phyloP scores from a whole-genome alignment of 2,797 vertebrate genomes.

The Leuciscus waleckii region DNA sequence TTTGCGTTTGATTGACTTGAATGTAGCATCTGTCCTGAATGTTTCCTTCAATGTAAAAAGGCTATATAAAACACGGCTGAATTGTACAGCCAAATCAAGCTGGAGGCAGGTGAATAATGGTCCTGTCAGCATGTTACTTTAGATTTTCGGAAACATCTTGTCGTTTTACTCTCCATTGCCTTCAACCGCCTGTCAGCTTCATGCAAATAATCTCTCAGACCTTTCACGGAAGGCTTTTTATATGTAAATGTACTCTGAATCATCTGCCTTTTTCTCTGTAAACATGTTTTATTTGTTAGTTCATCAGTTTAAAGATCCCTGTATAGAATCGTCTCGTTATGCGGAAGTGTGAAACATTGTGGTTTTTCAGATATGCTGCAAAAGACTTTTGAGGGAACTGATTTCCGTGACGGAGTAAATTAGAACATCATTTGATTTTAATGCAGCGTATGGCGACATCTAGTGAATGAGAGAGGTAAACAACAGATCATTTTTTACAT shows the following conservation, averaged over 20 bases:
- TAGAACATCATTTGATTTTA: background rate
- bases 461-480: conserved; percentile 1
- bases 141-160: conserved; percentile 23
- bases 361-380: background rate
- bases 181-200: conserved; percentile 43
- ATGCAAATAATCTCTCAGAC: conserved; percentile 45
- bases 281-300: conserved; percentile 32
- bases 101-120: conserved; percentile 33
- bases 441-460: conserved; percentile 26
- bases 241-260: conserved; percentile 49
- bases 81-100: conserved; percentile 32
- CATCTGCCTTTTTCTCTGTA: conserved; percentile 36
- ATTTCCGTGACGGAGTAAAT: background rate
- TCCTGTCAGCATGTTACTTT: conserved; percentile 29
- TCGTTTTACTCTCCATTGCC: conserved; percentile 16
- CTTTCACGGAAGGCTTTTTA: conserved; percentile 51
- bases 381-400: background rate
- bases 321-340: conserved; percentile 19
- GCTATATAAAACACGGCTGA: conserved; percentile 11
- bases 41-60: conserved; percentile 19
- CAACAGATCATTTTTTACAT: background rate
- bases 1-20: conserved; percentile 26
- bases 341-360: background rate
- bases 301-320: conserved; percentile 27
- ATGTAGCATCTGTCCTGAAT: conserved; percentile 20